Conservation (phyloP, 2,888 invertebrate species). For the Frankliniella fusca region DNA sequence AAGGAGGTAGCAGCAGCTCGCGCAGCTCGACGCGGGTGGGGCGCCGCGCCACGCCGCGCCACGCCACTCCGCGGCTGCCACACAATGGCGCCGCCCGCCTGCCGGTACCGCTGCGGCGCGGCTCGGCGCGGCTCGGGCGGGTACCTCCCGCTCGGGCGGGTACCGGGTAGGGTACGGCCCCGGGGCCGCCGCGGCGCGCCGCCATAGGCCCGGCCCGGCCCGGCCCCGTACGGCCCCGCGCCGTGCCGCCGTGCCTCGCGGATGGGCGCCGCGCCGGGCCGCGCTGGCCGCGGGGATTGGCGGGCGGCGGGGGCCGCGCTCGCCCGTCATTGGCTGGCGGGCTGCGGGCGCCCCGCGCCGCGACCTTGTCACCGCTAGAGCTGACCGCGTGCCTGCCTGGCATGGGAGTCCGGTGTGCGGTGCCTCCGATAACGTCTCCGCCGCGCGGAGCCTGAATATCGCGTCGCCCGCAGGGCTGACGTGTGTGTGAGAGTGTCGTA, state of each 20-base stretch:
- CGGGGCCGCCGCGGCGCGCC: background rate
- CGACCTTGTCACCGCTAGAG: background rate
- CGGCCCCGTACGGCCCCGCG: background rate
- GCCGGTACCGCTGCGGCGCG: background rate
- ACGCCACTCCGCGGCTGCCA: background rate
- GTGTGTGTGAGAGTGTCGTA: too few species aligned
- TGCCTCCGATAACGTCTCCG: too few species aligned
- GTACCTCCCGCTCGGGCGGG: background rate
- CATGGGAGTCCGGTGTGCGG: too few species aligned
- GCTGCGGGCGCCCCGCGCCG: background rate
- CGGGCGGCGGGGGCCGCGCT: background rate
- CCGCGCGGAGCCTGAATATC: too few species aligned
- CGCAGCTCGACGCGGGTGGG: too few species aligned
- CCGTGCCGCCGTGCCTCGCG: too few species aligned
- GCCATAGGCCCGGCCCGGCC: background rate
- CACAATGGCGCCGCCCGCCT: too few species aligned
- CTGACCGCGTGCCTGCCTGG: background rate
- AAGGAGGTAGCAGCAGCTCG: too few species aligned
- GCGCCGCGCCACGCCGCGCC: background rate
- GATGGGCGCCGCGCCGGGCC: background rate
- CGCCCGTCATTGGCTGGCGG: conserved; percentile 1
- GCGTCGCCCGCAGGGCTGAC: too few species aligned
- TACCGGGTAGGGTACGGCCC: too few species aligned
- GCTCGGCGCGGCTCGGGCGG: background rate
- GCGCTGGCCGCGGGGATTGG: background rate